Evolutionary conservation across 1,140 invertebrate species (phyloP).

Genomic region (Acromyrmex charruanus): DNA sequence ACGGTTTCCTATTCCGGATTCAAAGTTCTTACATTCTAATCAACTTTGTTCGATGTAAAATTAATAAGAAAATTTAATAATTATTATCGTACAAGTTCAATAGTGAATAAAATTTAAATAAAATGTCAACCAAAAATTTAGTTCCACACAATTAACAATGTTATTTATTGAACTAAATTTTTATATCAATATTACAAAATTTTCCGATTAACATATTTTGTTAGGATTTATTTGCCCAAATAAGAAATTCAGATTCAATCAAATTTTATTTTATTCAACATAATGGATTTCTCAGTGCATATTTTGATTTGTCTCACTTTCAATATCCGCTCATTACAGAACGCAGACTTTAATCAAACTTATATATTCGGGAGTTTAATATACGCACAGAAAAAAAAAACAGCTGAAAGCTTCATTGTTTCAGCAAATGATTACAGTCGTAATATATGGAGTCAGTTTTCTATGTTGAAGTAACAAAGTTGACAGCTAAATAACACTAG

Average conservation of each 20-base stretch:
- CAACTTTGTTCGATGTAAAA: neutral
- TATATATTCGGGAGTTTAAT: neutral
- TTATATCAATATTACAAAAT: no score
- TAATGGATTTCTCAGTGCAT: neutral
- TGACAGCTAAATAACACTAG: no score
- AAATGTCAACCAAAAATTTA: neutral
- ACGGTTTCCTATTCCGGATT: neutral
- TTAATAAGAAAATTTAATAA: neutral
- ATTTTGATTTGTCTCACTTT: conserved; percentile 10
- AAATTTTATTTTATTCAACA: neutral
- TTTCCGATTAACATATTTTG: no score
- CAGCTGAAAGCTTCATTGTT: no score
- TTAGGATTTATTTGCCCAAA: neutral
- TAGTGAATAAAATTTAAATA: neutral
- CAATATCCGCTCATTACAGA: neutral
- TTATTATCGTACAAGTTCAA: no score
- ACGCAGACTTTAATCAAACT: neutral
- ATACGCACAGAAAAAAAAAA: no score
- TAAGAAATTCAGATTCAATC: neutral
- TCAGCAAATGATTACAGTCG: no score
- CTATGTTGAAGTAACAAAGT: no score
- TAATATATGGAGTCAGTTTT: no score
- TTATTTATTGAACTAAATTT: no score
- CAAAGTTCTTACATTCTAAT: neutral
- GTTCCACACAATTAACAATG: neutral